phyloP scores from a whole-genome alignment of 1,140 invertebrate species.

The Hylaeus anthracinus region DNA sequence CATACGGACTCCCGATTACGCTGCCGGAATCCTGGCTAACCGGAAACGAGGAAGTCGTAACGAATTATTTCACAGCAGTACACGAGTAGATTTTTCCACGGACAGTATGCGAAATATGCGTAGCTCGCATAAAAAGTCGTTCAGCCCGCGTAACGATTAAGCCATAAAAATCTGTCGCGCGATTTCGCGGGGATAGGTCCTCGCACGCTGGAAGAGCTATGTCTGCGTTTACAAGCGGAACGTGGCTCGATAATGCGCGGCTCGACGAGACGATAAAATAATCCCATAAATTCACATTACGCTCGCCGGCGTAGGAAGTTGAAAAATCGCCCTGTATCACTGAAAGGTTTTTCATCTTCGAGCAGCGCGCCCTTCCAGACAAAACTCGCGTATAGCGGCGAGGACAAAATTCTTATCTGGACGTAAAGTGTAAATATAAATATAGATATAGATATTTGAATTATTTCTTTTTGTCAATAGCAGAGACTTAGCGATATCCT shows the following conservation, averaged over 20 bases:
- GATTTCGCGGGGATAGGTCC: not conserved
- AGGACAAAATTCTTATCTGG: slow-evolving; percentile 40
- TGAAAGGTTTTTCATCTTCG: slow-evolving; percentile 46
- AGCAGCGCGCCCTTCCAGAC: too few species aligned
- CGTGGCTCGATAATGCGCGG: slow-evolving; percentile 31
- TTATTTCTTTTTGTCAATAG: too few species aligned
- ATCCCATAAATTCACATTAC: slow-evolving; percentile 56
- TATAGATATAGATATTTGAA: too few species aligned
- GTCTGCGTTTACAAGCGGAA: slow-evolving; percentile 20
- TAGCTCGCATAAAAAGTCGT: too few species aligned
- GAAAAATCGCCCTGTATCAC: slow-evolving; percentile 50
- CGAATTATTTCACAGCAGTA: too few species aligned
- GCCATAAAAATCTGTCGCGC: slow-evolving; percentile 37
- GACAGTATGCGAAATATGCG: not conserved
- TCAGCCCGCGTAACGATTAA: not conserved
- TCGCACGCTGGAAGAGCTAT: not conserved
- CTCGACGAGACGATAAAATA: slow-evolving; percentile 42
- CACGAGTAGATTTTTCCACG: slow-evolving; percentile 17
- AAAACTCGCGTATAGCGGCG: slow-evolving; percentile 38
- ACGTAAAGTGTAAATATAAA: too few species aligned
- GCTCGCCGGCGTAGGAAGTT: slow-evolving; percentile 2
- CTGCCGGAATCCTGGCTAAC: too few species aligned
- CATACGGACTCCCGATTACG: too few species aligned
- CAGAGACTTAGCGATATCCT: too few species aligned
- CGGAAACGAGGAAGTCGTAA: too few species aligned